Base-by-base conservation (phyloP, 30 jellyfish, hydroid and myxozoan genomes). In the Euphysa ruthae region DNA sequence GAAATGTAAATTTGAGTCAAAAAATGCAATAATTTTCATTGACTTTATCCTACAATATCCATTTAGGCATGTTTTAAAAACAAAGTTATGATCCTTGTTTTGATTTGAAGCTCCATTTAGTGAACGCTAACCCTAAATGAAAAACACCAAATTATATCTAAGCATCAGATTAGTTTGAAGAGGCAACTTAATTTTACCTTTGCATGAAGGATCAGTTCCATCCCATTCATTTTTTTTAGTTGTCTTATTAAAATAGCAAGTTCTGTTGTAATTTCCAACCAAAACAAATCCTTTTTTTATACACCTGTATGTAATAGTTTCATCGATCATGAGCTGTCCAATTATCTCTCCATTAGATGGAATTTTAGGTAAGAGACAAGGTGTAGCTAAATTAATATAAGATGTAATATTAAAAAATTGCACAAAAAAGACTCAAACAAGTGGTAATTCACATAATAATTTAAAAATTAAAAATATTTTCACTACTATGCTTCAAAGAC, bases 291-390 rank as follows among this genome's bases (percentile, higher is more conserved):
- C 97, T 2, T 16, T 20, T 18, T 1, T 25, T 24, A 55, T 14
- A 55, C 97, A 87, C 21, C 70, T 26, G 51, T 78, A 87, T 20
- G 58, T 50, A 8, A 87, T 89, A 16, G 84, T 79, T 29, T 78
- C 50, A 4, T 83, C 94, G 13, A 87, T 4, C 22, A 55, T 55
- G 49, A 68, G 34, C 27, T 26, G 4, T 30, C 97, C 97, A 1
- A 35, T 15, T 51, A 94, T 43, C 49, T 12, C 46, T 5, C 94
- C 97, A 15, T 34, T 22, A 13, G 6, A 22, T 14, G 91, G 89
- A 6, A 44, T 34, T 3, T 94, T 94, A 54, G 97, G 97, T 61
- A 78, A 94, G 19, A 79, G 76, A 49, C 97, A 87, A 4, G 93
- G 81, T 32, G 68, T n/a, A 1, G 94, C 93, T 87, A 34, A 35